Evolutionary conservation across 2,888 invertebrate genomes (phyloP), one percentile per base, ranked within the genome.

Genomic region (Pyrocoelia pectoralis): DNA sequence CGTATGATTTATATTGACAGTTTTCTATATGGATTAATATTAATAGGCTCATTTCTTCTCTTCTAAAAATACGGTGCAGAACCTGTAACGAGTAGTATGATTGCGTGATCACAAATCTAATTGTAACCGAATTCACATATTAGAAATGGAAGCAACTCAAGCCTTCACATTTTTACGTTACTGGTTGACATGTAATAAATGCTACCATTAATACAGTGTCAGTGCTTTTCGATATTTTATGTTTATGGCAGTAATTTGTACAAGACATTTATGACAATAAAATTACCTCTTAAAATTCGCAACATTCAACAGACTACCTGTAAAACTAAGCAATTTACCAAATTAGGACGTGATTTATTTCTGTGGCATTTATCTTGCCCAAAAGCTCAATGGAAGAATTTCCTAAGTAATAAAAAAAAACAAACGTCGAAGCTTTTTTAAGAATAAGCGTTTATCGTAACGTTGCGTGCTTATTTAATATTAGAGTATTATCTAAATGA

Each of bases 181-280:
- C n/a, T 6, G 6, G 53, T 54, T 59, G 70, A 70, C 72, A 65
- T 58, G 56, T 73, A 65, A 73, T 66, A 73, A 73, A 74, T 73
- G 67, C 60, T 66, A 56, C 59, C 69, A 72, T 74, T 72, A 70
- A 72, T 73, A 60, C 65, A 60, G 66, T 66, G 65, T 56, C 59
- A 62, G 61, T 48, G 59, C 61, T 65, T 54, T 59, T 65, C 66
- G 65, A 72, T 72, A 68, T 73, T 68, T 59, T 54, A 33, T n/a
- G n/a, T n/a, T 6, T 33, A 33, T n/a, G 2, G 33, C 33, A 33
- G 10, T n/a, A 33, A 33, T 33, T 33, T n/a, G 33, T 33, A 2
- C 9, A 2, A 33, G 33, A 33, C 33, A 33, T 33, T 33, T 33
- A 33, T 33, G 33, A 33, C 33, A 33, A 33, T n/a, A 24, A 24